Base-by-base conservation (phyloP, 2,113 vertebrate genomes). In the Heterotilapia buettikoferi region DNA sequence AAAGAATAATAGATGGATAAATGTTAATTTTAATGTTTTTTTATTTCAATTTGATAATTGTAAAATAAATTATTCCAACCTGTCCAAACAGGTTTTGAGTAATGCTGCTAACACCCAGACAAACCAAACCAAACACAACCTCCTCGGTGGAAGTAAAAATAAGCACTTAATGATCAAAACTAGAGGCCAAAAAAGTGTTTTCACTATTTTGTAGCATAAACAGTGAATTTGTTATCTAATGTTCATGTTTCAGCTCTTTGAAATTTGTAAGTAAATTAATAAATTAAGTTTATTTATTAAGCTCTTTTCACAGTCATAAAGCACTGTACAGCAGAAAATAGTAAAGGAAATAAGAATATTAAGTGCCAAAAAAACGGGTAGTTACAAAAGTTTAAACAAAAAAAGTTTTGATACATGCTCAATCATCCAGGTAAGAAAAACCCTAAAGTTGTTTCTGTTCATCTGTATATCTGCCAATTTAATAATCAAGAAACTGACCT, bases 401-500 rank as follows among this genome's bases (percentile, higher is more conserved):
- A 57, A 63, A 18, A 33, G 57, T 61, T 31, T 61, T 36, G 61
- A 66, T 66, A 36, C 31, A 36, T 36, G 31, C 9, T 66, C 18
- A 66, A n/a, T 36, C 61, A 12, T 66, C 61, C 31, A 12, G 61
- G 61, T 36, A 66, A 36, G 31, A 66, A 66, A 36, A 66, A 0
- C 6, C 61, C 31, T n/a, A n/a, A n/a, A 36, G 31, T 66, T 63
- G 59, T n/a, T 66, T 66, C 61, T 66, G 61, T 66, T 66, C 9
- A 63, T 66, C 31, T 63, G 59, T 63, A 36, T 0, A 63, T 7
- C 18, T n/a, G 4, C 9, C 31, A 66, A 36, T 36, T 66, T 66
- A 66, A 66, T 66, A 18, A 36, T 66, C 61, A 66, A 66, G 31
- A 66, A 66, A 36, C 61, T 66, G 61, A 66, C 61, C 4, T 66